Percentiles rank a stretch among this genome's conserved stretches.
phyloP scores from a whole-genome alignment of 1,140 invertebrate genomes.

The Globodera ellingtonae region DNA sequence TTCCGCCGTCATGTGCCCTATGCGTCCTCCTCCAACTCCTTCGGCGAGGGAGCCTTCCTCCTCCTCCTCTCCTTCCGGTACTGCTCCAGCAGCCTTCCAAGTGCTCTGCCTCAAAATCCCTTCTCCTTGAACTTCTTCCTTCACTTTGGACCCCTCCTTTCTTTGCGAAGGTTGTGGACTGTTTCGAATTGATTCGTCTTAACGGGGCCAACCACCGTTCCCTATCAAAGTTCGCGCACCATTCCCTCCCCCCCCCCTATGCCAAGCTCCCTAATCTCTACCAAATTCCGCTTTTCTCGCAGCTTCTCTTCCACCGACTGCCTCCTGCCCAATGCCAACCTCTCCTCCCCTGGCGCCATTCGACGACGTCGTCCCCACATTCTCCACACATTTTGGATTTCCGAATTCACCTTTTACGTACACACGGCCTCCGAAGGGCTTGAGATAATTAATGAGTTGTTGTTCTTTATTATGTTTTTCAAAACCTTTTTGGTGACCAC shows the following conservation, averaged over 20 bases:
- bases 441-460: neutral
- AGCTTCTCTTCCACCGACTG: neutral
- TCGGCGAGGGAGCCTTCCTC: neutral
- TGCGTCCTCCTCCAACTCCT: neutral
- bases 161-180: neutral
- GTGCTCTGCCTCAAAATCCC: neutral
- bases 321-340: neutral
- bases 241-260: neutral
- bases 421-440: constrained; percentile 28
- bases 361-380: neutral
- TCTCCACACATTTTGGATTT: constrained; percentile 31
- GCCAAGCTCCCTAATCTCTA: neutral
- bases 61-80: neutral
- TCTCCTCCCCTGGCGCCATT: neutral
- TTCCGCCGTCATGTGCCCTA: neutral
- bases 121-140: neutral
- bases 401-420: constrained; percentile 39
- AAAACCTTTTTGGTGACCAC: neutral
- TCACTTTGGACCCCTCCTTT: neutral
- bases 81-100: neutral
- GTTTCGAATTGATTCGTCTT: neutral
- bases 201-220: neutral
- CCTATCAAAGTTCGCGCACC: neutral
- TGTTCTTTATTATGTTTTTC: too few relatives aligned
- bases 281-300: neutral